Evolutionary conservation across 1,140 invertebrate species (phyloP), one percentile per base, ranked within the genome.

Genomic region (Psix sp.): DNA sequence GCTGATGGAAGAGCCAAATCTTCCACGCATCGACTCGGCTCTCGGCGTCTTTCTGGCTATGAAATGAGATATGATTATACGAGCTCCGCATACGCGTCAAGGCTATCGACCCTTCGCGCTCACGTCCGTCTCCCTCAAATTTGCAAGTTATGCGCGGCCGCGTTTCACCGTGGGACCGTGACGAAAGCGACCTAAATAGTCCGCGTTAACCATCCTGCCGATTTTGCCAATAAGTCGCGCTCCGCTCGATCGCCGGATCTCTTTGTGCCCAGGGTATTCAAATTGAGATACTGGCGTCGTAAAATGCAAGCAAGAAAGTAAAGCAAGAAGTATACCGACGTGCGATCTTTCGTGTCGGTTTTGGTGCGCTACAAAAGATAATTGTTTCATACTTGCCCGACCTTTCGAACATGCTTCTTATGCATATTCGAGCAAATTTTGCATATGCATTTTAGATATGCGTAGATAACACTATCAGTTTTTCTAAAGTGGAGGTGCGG

Each of bases 11-110:
- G 82, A 84, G 81, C 84, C 82, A 74, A 87, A 86, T 86, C 83
- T 84, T 80, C 80, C 77, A 86, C 84, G 83, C 84, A 84, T 85
- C 72, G 82, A 20, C 74, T 62, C 72, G 76, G 76, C n/a, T n/a
- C n/a, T n/a, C n/a, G n/a, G n/a, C n/a, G n/a, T n/a, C n/a, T n/a
- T n/a, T n/a, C n/a, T n/a, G n/a, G n/a, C 77, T 84, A 85, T 80
- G 81, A 87, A 86, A 87, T 83, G 80, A 84, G 81, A 84, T 81
- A 84, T 78, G 79, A 82, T 83, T 84, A 74, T 77, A 81, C 73
- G 71, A 78, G 77, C 68, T 62, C 63, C 72, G 40, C 33, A 42
- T 56, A 76, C n/a, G 52, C 52, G 63, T 72, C 62, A 72, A 67
- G 65, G 67, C 59, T 72, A 72, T 54, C 76, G 76, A 75, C 57